Percentiles rank a stretch among this genome's conserved stretches.
Evolutionary conservation across 2,888 invertebrate species (phyloP).

Genomic region (Conomelus anceps): DNA sequence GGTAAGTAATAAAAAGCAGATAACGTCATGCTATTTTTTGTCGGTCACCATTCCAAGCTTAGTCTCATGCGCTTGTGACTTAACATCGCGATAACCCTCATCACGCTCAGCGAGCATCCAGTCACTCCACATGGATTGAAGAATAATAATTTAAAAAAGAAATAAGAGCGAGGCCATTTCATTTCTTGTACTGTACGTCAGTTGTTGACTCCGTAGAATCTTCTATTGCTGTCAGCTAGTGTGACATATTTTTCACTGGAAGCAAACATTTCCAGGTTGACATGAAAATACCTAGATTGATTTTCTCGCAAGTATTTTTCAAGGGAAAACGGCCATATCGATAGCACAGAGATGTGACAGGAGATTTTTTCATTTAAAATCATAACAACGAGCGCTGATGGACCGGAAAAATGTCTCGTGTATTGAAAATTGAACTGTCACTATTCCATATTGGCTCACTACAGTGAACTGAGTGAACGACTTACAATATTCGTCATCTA

Average conservation of each 20-base stretch:
- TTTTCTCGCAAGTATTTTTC: too few species aligned
- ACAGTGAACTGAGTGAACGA: not conserved
- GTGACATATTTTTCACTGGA: not conserved
- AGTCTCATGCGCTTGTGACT: too few species aligned
- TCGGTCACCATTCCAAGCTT: too few species aligned
- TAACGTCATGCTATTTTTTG: too few species aligned
- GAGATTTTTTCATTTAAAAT: not conserved
- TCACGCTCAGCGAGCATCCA: too few species aligned
- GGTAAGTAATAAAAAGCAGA: too few species aligned
- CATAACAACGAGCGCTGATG: not conserved
- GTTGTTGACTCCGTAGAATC: not conserved
- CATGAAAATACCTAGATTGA: not conserved
- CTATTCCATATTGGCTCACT: not conserved
- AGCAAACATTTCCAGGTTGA: not conserved
- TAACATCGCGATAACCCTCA: too few species aligned
- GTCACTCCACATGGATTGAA: too few species aligned
- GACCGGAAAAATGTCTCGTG: not conserved
- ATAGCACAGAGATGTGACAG: not conserved
- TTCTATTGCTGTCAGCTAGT: not conserved
- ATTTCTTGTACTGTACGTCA: not conserved
- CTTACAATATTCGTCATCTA: not conserved
- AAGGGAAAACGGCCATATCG: too few species aligned
- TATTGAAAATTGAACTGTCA: not conserved
- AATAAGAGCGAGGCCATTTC: too few species aligned
- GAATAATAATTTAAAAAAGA: too few species aligned